A percentile compares a stretch with the other conserved stretches of the same genome.
Evolutionary conservation across 2,888 invertebrate species (phyloP).

Genomic region (Teleogryllus oceanicus): DNA sequence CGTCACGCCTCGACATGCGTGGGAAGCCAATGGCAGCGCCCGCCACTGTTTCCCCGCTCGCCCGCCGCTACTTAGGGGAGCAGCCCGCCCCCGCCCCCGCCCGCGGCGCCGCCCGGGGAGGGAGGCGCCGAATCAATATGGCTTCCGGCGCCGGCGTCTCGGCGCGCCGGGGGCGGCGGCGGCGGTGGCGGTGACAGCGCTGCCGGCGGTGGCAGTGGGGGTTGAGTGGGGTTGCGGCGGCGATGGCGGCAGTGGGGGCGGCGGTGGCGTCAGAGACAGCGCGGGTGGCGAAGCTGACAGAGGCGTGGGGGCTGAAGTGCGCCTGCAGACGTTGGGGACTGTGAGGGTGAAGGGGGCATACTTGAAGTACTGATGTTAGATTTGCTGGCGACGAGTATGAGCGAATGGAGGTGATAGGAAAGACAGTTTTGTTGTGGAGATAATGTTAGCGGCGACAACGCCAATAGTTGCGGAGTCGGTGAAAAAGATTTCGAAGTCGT

Average conservation of each 20-base stretch:
- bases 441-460: no score
- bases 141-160: conserved; percentile 46
- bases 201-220: no score
- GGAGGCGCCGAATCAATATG: conserved; percentile 49
- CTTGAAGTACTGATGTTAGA: no score
- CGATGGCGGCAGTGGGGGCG: no score
- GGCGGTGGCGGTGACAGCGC: conserved; percentile 34
- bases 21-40: conserved; percentile 34
- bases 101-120: conserved; percentile 33
- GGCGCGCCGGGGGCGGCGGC: no score
- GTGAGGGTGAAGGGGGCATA: neutral
- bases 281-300: conserved; percentile 40
- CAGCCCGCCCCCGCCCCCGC: neutral
- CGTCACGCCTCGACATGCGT: conserved; percentile 35
- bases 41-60: conserved; percentile 33
- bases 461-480: no score
- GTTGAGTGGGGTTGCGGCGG: no score
- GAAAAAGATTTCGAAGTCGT: no score
- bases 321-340: conserved; percentile 21
- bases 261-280: conserved; percentile 31
- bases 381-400: no score
- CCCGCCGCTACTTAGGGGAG: conserved; percentile 31
- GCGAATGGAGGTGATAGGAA: no score
- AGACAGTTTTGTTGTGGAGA: no score
- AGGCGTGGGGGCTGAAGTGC: conserved; percentile 36